Evolutionary conservation across 2,797 vertebrate genomes (phyloP).

Genomic region (Numenius phaeopus): DNA sequence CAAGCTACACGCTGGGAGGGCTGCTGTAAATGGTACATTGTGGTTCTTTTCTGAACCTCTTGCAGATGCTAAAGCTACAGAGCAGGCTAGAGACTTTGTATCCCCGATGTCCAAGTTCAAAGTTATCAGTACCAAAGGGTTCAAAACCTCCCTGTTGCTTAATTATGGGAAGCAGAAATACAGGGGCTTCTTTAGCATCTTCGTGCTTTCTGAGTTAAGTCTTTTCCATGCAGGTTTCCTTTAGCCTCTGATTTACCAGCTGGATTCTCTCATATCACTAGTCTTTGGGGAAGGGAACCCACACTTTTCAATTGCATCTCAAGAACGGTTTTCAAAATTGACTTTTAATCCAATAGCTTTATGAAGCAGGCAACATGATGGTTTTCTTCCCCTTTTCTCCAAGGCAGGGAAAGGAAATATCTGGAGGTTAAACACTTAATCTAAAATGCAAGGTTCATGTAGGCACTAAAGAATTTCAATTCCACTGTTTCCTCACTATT

Average conservation of each 20-base stretch:
- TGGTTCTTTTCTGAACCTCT: not conserved
- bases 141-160: not conserved
- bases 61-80: not conserved
- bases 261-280: not conserved
- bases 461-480: not conserved
- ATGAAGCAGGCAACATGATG: not conserved
- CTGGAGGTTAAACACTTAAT: not conserved
- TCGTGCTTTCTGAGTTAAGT: not conserved
- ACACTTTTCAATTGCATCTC: not conserved
- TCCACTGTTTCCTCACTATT: not conserved
- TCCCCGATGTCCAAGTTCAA: not conserved
- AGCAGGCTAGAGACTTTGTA: not conserved
- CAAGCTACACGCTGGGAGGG: not conserved
- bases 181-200: not conserved
- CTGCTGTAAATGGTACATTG: not conserved
- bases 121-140: not conserved
- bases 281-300: not conserved
- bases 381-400: not conserved
- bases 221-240: not conserved
- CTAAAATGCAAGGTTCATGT: not conserved
- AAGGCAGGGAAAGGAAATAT: not conserved
- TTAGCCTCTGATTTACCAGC: not conserved
- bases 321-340: not conserved
- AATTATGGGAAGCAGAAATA: not conserved
- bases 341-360: not conserved